A percentile compares a stretch with the other conserved stretches of the same genome.
phyloP scores from a whole-genome alignment of 2,113 vertebrate species.

The Gobiocypris rarus region DNA sequence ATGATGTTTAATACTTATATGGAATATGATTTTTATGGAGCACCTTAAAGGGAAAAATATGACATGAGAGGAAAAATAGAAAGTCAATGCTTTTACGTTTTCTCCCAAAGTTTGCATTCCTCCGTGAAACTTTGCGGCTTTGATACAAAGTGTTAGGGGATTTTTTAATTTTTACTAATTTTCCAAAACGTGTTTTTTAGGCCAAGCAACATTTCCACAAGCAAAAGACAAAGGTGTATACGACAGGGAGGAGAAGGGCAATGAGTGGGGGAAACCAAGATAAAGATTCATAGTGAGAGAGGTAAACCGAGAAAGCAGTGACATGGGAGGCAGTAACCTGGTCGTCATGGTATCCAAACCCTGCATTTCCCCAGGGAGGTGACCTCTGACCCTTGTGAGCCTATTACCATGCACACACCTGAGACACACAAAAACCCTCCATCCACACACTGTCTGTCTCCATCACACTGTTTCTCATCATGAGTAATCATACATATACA shows the following conservation, averaged over 20 bases:
- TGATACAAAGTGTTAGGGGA: not conserved
- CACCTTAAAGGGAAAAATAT: too few species aligned
- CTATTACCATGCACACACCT: constrained; percentile 51
- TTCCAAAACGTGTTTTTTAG: not conserved
- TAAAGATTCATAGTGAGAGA: not conserved
- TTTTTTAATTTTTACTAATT: not conserved
- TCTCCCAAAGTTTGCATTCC: too few species aligned
- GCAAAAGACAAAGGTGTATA: not conserved
- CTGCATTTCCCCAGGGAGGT: constrained; percentile 50
- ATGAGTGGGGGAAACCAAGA: not conserved
- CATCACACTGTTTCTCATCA: constrained; percentile 5
- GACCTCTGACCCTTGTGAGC: constrained; percentile 39
- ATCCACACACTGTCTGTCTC: constrained; percentile 29
- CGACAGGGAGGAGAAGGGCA: not conserved
- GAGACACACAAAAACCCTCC: constrained; percentile 45
- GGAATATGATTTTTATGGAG: too few species aligned
- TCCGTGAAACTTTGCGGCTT: not conserved
- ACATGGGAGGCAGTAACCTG: constrained; percentile 27
- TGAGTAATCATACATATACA: constrained; percentile 1
- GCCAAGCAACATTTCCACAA: not conserved
- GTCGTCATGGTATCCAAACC: constrained; percentile 55
- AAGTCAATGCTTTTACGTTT: too few species aligned
- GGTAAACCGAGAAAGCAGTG: constrained; percentile 6
- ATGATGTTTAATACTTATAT: too few species aligned
- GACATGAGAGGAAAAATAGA: too few species aligned